Evolutionary conservation across 2,113 vertebrate species (phyloP), one percentile per base, ranked within the genome.

Genomic region (Macaca nemestrina): DNA sequence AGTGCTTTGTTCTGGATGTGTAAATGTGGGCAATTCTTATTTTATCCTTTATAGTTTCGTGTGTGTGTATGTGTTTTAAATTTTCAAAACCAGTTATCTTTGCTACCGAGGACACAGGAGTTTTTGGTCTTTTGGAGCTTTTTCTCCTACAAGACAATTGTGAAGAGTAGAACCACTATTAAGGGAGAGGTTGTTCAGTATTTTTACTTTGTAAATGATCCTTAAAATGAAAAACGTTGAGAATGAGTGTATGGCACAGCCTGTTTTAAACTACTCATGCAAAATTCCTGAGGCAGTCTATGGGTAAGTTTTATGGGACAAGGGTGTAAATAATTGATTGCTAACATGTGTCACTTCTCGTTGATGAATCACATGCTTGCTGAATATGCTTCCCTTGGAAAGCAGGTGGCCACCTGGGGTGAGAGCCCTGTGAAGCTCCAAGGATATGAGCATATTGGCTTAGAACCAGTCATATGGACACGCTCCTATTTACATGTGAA

Each of bases 401-500:
- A 92, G 86, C 68, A 88, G 68, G 30, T 72, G 82, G 52, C 45
- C 67, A 91, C 48, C 27, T 75, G 25, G 70, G 38, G 38, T 70
- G 30, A 81, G 50, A 95, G 87, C 48, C 12, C 52, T 8, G n/a
- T 0, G 38, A 89, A 64, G 27, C 23, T 75, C 72, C 67, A 75
- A 94, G 93, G 61, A 95, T 82, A 61, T 88, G 61, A 93, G 27
- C 68, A 18, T 87, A 35, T 61, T 95, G 93, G 89, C 30, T 78
- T 67, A 92, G 91, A 98, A 81, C 30, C 59, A 94, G 64, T 91
- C 91, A 94, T 50, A 18, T 27, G 55, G 43, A 87, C 7, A 25
- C 1, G 30, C 50, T 87, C 94, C 35, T 92, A 87, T 95, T 96
- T 95, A 97, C 89, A 81, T 68, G 80, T 81, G 83, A 75, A 98